Base-by-base conservation (phyloP, 2,888 invertebrate genomes). In the Blomia tropicalis region DNA sequence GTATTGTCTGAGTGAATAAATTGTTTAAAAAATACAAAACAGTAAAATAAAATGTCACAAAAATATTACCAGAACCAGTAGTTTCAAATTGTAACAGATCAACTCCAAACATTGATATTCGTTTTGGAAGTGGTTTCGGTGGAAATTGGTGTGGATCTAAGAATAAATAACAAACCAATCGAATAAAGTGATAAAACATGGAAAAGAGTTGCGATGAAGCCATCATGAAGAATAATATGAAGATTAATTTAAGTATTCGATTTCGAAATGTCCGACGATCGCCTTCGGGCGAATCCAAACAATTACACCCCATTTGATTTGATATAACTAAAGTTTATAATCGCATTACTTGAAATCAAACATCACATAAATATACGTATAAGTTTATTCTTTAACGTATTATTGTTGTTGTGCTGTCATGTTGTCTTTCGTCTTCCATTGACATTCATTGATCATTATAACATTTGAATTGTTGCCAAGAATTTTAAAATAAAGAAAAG, bases 91-190 rank as follows among this genome's bases (percentile, higher is more conserved):
- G 22, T 14, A 47, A 25, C 2, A 47, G 11, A 19, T 47, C 47
- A n/a, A 47, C 17, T 19, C 47, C 47, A 25, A 47, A 47, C 22
- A 47, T 22, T 47, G 47, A 47, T 14, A 14, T 47, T 47, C 47
- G 19, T 22, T 47, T 22, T 47, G 47, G 47, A 14, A 47, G 22
- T 47, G 47, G 47, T 47, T 47, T 47, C 22, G 47, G 47, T 47
- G 19, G 47, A 47, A 23, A 47, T 25, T 17, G 17, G 17, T 47
- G 47, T 23, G 19, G 47, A 25, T 47, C 47, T 23, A 47, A 5
- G 11, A 47, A 23, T 14, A 47, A 25, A 47, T 47, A 47, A 2
- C 19, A 47, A 3, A 25, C 25, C 47, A 47, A 25, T 22, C 47
- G 47, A 2, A 47, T 25, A 22, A 47, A 47, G 22, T 47, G 47